Evolutionary conservation across 2,113 vertebrate species (phyloP).

Genomic region (Phrynosoma platyrhinos): DNA sequence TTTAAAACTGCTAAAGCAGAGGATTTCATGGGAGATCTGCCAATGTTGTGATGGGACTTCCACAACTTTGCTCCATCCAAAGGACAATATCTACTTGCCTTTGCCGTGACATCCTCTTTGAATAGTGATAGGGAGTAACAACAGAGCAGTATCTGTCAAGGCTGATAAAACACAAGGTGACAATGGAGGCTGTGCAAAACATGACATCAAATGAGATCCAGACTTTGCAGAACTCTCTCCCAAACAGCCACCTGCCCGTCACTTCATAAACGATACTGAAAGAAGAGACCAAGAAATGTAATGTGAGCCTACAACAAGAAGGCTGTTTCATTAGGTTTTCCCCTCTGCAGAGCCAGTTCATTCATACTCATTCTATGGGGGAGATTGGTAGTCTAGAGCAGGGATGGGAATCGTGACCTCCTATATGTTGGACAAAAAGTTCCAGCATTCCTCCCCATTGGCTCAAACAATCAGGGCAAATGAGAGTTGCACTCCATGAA

Average conservation of each 20-base stretch:
- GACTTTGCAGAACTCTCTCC: constrained; percentile 78
- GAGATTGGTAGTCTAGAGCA: neutral
- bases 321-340: neutral
- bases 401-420: no score
- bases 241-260: constrained; percentile 76
- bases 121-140: constrained; percentile 75
- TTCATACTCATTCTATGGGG: neutral
- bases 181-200: constrained; percentile 78
- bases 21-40: neutral
- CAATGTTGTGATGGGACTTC: neutral
- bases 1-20: neutral
- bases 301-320: neutral
- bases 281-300: neutral
- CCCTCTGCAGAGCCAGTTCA: neutral
- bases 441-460: no score
- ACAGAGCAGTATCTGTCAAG: constrained; percentile 79
- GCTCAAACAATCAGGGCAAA: no score
- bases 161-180: constrained; percentile 79
- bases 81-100: constrained; percentile 55
- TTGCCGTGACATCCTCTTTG: constrained; percentile 77
- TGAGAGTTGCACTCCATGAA: no score
- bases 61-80: neutral
- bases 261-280: constrained; percentile 77
- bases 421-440: no score
- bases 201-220: constrained; percentile 81